Evolutionary conservation across 2,797 vertebrate species (phyloP).

Genomic region (Acrossocheilus wenchowensis): DNA sequence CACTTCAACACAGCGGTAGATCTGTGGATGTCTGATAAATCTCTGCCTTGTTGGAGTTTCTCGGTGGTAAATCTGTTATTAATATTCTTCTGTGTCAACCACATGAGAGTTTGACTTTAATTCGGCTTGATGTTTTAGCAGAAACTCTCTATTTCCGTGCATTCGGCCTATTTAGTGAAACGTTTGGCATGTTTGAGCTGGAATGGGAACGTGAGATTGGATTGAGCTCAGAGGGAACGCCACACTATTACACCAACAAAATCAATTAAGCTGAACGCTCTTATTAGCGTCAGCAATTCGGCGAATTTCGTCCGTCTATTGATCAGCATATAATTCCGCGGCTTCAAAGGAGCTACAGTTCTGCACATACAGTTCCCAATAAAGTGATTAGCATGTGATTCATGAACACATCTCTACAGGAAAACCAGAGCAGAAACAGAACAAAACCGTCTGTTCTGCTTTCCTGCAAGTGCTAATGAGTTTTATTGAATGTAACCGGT

Average conservation of each 20-base stretch:
- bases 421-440: slow-evolving; percentile 19
- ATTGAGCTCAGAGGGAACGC: slow-evolving; percentile 67
- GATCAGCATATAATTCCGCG: slow-evolving; percentile 51
- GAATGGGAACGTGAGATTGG: slow-evolving; percentile 68
- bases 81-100: not conserved
- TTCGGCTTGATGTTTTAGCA: not conserved
- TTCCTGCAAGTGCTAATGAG: slow-evolving; percentile 19
- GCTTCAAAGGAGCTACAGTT: slow-evolving; percentile 55
- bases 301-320: slow-evolving; percentile 66
- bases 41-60: not conserved
- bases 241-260: slow-evolving; percentile 66
- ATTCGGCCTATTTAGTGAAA: slow-evolving; percentile 56
- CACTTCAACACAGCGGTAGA: not conserved
- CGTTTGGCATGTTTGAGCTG: slow-evolving; percentile 58
- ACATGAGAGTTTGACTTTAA: not conserved
- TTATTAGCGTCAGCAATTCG: slow-evolving; percentile 72
- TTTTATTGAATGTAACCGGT: slow-evolving; percentile 31
- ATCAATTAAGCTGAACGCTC: slow-evolving; percentile 73
- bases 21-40: not conserved
- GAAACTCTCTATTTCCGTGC: not conserved
- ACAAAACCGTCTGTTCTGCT: not conserved
- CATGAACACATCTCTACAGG: not conserved
- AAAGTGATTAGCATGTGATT: slow-evolving; percentile 39
- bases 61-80: not conserved
- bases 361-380: slow-evolving; percentile 33